phyloP scores from a whole-genome alignment of 1,140 invertebrate species.

The Lasaia peninsularis region DNA sequence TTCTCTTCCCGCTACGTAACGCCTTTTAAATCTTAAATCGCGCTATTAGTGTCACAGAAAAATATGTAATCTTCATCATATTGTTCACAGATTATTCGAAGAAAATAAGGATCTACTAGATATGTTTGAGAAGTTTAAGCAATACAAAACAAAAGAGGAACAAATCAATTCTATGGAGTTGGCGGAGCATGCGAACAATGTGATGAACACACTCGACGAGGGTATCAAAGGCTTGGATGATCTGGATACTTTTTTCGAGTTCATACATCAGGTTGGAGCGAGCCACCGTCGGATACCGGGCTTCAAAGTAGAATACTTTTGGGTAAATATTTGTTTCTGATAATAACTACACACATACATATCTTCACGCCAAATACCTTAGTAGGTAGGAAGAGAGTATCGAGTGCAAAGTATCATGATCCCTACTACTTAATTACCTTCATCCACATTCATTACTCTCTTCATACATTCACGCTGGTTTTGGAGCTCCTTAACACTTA shows the following conservation, averaged over 20 bases:
- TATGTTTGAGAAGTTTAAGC: constrained; percentile 90
- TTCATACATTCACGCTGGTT: too few species aligned
- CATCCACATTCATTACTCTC: too few species aligned
- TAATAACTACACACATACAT: too few species aligned
- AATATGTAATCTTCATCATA: neutral
- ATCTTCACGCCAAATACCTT: too few species aligned
- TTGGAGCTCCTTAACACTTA: too few species aligned
- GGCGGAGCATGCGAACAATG: constrained; percentile 90
- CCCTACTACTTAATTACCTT: too few species aligned
- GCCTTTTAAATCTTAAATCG: too few species aligned
- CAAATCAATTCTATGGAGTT: constrained; percentile 89
- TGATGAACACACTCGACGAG: constrained; percentile 92
- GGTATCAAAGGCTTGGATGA: constrained; percentile 91
- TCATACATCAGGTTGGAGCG: constrained; percentile 88
- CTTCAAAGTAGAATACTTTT: constrained; percentile 92
- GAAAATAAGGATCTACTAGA: constrained; percentile 88
- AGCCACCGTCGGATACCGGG: constrained; percentile 90
- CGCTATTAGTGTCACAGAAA: neutral
- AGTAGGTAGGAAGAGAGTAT: too few species aligned
- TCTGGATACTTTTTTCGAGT: constrained; percentile 89
- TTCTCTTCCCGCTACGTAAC: too few species aligned
- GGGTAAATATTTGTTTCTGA: constrained; percentile 79
- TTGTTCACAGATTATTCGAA: constrained; percentile 87
- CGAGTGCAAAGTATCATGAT: too few species aligned
- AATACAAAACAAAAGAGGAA: constrained; percentile 87